These are phyloP conservation scores for Lucifuga dentata DNA, from an alignment of 2,113 vertebrate species.

Conservation along the genomic window DNA sequence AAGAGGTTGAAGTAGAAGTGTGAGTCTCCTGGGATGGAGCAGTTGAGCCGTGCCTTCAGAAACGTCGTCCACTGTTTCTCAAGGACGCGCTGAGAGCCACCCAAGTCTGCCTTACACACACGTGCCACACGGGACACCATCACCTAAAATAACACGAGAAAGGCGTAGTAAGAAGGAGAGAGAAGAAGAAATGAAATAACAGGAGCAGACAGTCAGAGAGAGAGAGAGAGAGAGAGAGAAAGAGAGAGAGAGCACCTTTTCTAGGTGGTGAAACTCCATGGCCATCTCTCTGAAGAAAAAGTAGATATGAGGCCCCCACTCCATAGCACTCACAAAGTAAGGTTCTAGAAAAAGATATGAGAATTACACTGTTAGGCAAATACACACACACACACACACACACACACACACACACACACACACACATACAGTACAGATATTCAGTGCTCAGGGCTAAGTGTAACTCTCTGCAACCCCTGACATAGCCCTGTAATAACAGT, in stretches of 20 bases:
- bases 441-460: constrained; percentile 19
- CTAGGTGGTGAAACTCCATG: constrained; percentile 97
- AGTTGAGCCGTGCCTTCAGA: constrained; percentile 97
- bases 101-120: constrained; percentile 95
- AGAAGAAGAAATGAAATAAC: too few species aligned
- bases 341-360: constrained; percentile 84
- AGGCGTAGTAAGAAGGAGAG: background rate
- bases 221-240: background rate
- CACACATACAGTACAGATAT: background rate
- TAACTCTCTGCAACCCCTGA: constrained; percentile 14
- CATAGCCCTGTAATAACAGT: constrained; percentile 57
- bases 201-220: background rate
- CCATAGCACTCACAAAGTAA: constrained; percentile 93
- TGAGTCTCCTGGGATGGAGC: constrained; percentile 94
- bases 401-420: constrained; percentile 10
- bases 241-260: constrained; percentile 86
- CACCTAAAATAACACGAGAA: constrained; percentile 78
- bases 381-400: constrained; percentile 7
- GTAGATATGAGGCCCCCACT: constrained; percentile 95
- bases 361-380: constrained; percentile 31
- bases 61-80: constrained; percentile 99
- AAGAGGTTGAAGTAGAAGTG: constrained; percentile 99
- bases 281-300: constrained; percentile 99
- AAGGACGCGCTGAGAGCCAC: constrained; percentile 93
- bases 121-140: constrained; percentile 95